Evolutionary conservation across 2,113 vertebrate species (phyloP).

Genomic region (Sinocyclocheilus anshuiensis): DNA sequence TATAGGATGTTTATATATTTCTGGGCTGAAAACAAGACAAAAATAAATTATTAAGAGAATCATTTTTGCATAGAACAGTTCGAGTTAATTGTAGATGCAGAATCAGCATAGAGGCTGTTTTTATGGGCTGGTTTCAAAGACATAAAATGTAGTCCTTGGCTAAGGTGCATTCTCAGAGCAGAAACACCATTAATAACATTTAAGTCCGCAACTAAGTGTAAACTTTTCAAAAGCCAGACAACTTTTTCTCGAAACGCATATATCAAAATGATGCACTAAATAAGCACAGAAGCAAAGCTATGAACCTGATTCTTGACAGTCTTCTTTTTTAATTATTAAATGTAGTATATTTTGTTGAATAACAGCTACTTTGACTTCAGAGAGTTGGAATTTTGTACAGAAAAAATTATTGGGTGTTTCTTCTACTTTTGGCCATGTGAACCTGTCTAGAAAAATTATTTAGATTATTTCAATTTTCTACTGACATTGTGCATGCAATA

Average conservation of each 20-base stretch:
- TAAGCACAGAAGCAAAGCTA: background rate
- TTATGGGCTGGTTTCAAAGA: background rate
- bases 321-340: background rate
- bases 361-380: background rate
- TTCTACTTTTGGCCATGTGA: background rate
- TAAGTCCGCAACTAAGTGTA: background rate
- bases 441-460: background rate
- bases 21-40: background rate
- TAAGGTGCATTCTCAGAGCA: background rate
- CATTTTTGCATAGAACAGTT: background rate
- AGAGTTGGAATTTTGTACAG: background rate
- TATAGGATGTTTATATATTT: background rate
- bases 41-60: background rate
- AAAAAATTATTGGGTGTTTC: background rate
- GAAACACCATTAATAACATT: slow-evolving; percentile 2
- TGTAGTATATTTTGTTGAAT: background rate
- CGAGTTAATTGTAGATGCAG: background rate
- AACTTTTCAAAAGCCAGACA: background rate
- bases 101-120: background rate
- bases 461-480: background rate
- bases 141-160: background rate
- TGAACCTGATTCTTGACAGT: background rate
- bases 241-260: background rate
- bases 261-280: background rate
- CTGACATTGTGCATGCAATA: background rate